phyloP scores from a whole-genome alignment of 2,888 invertebrate species.

The Strigamia transsilvanica region DNA sequence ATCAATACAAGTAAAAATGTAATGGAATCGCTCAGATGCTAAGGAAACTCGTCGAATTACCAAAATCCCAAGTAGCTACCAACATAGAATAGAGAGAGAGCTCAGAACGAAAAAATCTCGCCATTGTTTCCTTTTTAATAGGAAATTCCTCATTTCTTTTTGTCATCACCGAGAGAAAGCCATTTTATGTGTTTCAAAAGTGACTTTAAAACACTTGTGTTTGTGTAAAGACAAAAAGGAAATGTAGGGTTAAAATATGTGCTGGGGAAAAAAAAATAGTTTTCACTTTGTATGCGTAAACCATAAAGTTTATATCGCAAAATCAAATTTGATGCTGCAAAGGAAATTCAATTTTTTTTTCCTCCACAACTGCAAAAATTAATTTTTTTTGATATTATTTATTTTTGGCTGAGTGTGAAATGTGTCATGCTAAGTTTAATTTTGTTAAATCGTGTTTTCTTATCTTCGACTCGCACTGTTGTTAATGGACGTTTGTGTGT shows the following conservation, averaged over 20 bases:
- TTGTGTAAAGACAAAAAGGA: too few species aligned
- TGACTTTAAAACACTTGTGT: too few species aligned
- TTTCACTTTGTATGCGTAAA: not conserved
- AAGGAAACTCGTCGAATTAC: conserved; percentile 18
- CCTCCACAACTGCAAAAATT: not conserved
- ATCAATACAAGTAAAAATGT: conserved; percentile 49
- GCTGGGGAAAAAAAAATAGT: not conserved
- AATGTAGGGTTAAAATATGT: not conserved
- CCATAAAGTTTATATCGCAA: not conserved
- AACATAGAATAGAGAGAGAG: not conserved
- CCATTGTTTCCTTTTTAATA: too few species aligned
- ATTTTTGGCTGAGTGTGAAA: not conserved
- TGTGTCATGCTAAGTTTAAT: conserved; percentile 25
- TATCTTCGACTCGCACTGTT: conserved; percentile 30
- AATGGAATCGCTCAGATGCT: conserved; percentile 22
- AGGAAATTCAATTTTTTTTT: conserved; percentile 20
- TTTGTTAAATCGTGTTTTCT: conserved; percentile 26
- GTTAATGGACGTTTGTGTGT: conserved; percentile 26
- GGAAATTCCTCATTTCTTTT: too few species aligned
- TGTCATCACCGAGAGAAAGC: too few species aligned
- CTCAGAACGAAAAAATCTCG: too few species aligned
- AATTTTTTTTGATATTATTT: not conserved
- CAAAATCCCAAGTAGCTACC: not conserved
- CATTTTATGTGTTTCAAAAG: too few species aligned
- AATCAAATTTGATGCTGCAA: not conserved